phyloP scores from a whole-genome alignment of 2,888 invertebrate species.

The Rhimphoctona megacephalus region DNA sequence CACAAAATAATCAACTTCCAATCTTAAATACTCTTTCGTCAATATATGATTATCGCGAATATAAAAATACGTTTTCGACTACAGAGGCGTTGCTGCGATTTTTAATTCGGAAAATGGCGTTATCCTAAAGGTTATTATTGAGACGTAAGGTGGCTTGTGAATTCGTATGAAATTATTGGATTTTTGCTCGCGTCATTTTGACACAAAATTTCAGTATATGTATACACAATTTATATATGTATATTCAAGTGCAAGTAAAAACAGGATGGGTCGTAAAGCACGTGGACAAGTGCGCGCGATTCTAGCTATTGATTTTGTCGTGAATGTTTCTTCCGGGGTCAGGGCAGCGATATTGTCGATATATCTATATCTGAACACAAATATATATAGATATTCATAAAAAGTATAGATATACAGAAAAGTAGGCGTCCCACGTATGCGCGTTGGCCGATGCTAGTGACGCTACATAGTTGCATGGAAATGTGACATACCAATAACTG shows the following conservation, averaged over 20 bases:
- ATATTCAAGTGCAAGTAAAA: background rate
- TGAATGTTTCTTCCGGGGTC: constrained; percentile 66
- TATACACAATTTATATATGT: background rate
- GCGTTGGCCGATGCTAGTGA: constrained; percentile 17
- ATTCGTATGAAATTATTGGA: background rate
- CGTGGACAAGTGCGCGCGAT: constrained; percentile 69
- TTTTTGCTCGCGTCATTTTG: background rate
- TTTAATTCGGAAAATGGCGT: background rate
- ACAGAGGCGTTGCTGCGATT: no score
- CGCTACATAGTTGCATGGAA: constrained; percentile 13
- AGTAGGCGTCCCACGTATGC: constrained; percentile 28
- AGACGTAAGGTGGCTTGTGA: background rate
- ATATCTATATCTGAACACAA: background rate
- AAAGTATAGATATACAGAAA: background rate
- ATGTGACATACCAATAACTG: background rate
- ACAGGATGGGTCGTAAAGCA: constrained; percentile 59
- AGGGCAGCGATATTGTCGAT: constrained; percentile 53
- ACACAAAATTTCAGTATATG: background rate
- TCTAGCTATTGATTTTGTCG: constrained; percentile 67
- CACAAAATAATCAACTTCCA: background rate
- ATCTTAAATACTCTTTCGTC: background rate
- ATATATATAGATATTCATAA: background rate
- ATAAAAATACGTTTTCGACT: background rate
- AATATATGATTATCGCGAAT: background rate
- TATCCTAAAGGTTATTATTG: background rate